Evolutionary conservation across 2,797 vertebrate species (phyloP), one percentile per base, ranked within the genome.

Genomic region (Paramormyrops hopkinsi): DNA sequence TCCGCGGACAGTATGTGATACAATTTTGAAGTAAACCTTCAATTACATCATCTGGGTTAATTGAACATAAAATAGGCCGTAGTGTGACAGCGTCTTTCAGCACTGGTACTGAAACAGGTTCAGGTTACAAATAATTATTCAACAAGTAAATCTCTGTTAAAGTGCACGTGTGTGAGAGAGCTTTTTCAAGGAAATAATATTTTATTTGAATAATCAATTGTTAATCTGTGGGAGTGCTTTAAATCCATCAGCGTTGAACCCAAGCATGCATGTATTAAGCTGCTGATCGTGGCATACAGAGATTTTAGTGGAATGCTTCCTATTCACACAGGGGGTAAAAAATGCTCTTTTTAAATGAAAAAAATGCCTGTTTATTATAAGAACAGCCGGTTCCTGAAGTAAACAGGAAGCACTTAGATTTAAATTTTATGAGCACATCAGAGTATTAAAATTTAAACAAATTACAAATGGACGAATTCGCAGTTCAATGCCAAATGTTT

Each of bases 141-240:
- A 79, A 37, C 73, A 19, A 79, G 7, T 17, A 85, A 85, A 85
- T 25, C 48, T 85, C 83, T 25, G 12, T 33, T 53, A 86, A 51
- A 53, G 1, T 44, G 73, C 33, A 79, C 5, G 11, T 53, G 50
- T 25, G 51, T 22, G 51, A 87, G 14, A 29, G 41, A 76, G 41
- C 37, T 29, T 37, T 29, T 88, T 46, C 29, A 76, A 33, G 8
- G 9, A 25, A 76, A 73, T 12, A 73, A 50, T 4, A 76, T 79
- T 50, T 53, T 29, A n/a, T 50, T 50, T 79, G 14, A 62, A 44
- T 53, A 89, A 79, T 79, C 65, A 56, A 79, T 87, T 33, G 87
- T 6, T 89, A 14, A 56, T 89, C 84, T 76, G 22, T 59, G 4
- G 12, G 17, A 79, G 89, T 79, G 48, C 33, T 87, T 79, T 87